Percentiles rank a stretch among this genome's conserved stretches.
phyloP scores from a whole-genome alignment of 2,113 vertebrate genomes.

The Pongo abelii region DNA sequence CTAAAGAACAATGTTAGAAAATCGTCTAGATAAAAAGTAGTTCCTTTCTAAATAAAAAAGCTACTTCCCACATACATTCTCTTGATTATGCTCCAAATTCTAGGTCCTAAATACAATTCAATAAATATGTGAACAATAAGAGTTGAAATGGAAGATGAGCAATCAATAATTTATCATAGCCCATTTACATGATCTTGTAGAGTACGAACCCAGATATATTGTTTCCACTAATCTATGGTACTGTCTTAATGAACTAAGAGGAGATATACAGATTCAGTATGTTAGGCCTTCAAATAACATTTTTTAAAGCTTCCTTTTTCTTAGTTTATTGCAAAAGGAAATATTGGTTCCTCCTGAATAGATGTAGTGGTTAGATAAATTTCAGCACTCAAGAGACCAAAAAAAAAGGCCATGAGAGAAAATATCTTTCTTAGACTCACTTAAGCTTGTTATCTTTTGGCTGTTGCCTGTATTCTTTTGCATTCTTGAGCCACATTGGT shows the following conservation, averaged over 20 bases:
- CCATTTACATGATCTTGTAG: background rate
- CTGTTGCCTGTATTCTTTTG: background rate
- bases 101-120: background rate
- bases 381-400: background rate
- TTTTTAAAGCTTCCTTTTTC: background rate
- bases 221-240: background rate
- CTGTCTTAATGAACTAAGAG: background rate
- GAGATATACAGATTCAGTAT: background rate
- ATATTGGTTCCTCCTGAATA: background rate
- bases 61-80: background rate
- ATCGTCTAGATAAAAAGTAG: background rate
- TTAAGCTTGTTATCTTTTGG: background rate
- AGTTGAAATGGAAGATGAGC: background rate
- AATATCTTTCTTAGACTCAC: background rate
- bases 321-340: background rate
- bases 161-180: background rate
- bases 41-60: background rate
- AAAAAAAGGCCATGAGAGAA: background rate
- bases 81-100: background rate
- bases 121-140: background rate
- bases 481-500: background rate
- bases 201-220: background rate
- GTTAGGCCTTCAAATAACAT: background rate
- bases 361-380: background rate
- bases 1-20: background rate